Percentiles rank a stretch among this genome's conserved stretches.
Conservation (phyloP, 2,888 invertebrate species). For the Podotricha telesiphe region DNA sequence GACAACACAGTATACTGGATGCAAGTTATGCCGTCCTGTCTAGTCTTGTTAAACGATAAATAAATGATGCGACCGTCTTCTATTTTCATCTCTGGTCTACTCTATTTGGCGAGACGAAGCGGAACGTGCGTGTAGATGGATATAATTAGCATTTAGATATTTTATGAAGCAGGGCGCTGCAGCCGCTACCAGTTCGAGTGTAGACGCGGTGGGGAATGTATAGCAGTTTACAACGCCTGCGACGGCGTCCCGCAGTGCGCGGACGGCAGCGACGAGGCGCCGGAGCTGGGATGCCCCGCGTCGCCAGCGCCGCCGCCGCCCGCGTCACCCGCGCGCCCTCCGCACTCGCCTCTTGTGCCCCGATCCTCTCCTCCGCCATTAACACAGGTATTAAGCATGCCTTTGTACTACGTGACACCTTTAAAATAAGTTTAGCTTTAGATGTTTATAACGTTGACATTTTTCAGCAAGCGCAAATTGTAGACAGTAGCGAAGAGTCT, state of each 20-base stretch:
- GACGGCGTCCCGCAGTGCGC: constrained; percentile 96
- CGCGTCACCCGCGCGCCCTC: constrained; percentile 43
- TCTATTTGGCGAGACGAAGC: too few species aligned
- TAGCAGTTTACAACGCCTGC: constrained; percentile 97
- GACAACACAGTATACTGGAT: too few species aligned
- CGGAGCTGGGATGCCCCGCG: constrained; percentile 90
- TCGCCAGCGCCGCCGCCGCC: constrained; percentile 65
- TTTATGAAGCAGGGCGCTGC: constrained; percentile 81
- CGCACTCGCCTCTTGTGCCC: constrained; percentile 35
- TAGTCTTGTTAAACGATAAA: too few species aligned
- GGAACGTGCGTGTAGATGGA: too few species aligned
- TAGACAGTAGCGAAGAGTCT: constrained; percentile 39
- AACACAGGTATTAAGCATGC: neutral
- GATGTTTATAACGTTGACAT: neutral
- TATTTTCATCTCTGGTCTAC: too few species aligned
- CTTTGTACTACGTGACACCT: too few species aligned
- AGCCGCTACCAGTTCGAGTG: constrained; percentile 95
- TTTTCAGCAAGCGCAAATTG: constrained; percentile 15
- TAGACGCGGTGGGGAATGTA: constrained; percentile 93
- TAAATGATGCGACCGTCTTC: too few species aligned
- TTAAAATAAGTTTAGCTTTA: too few species aligned
- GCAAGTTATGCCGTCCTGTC: too few species aligned
- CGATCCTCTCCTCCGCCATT: constrained; percentile 34
- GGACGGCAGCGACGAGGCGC: constrained; percentile 95
- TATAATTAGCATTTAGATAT: neutral